Conservation (phyloP, 2,888 invertebrate genomes). For the Rapana venosa region DNA sequence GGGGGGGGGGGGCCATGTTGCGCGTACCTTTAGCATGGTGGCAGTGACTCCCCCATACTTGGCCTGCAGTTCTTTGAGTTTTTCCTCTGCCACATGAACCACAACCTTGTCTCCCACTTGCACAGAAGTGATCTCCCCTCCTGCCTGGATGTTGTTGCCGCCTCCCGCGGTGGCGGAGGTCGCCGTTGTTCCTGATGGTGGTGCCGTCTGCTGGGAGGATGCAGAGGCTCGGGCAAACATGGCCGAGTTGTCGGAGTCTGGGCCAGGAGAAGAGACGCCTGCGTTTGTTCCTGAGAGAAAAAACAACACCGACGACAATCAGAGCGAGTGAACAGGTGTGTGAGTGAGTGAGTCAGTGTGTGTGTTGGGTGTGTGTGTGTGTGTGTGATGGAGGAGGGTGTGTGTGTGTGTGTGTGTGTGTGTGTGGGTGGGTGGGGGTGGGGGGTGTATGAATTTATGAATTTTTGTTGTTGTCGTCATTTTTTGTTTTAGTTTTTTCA, state of each 20-base stretch:
- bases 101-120: constrained; percentile 44
- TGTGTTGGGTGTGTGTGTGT: no score
- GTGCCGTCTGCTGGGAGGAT: background rate
- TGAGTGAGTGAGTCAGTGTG: no score
- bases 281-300: no score
- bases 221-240: background rate
- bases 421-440: no score
- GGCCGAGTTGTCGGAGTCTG: background rate
- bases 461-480: no score
- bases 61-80: constrained; percentile 41
- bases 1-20: no score
- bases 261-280: background rate
- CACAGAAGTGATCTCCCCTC: background rate
- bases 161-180: background rate
- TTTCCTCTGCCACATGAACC: constrained; percentile 39
- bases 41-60: constrained; percentile 42
- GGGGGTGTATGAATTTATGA: background rate
- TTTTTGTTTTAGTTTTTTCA: no score
- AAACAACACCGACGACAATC: no score
- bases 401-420: no score
- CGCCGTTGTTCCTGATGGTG: background rate
- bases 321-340: no score
- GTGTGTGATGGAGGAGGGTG: no score
- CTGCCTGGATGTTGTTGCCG: background rate
- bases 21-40: constrained; percentile 40